Base-by-base conservation (phyloP, 2,113 vertebrate species). In the Struthio camelus region DNA sequence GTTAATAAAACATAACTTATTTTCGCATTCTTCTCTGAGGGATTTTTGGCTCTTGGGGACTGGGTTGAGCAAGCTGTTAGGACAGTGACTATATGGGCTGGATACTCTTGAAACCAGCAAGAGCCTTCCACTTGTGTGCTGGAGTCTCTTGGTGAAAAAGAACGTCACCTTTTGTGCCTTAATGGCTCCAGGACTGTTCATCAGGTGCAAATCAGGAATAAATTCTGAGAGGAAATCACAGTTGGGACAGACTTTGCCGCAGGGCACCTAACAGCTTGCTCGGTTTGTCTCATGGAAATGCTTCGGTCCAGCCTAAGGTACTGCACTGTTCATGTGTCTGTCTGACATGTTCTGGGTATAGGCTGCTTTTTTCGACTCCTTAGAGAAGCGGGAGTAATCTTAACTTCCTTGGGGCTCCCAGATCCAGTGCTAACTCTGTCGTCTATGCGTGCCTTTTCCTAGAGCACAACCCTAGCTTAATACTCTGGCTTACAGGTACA, bases 321-420 rank as follows among this genome's bases (percentile, higher is more conserved):
- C 56, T 24, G 7, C 38, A 11, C 20, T 24, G 66, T 58, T 72
- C 13, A 5, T 48, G 15, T 0, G 1, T 54, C 1, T 1, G 30
- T 62, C 11, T 87, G 75, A 85, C 11, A 7, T 30, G 23, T 59
- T 91, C 38, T 66, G 38, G 65, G 61, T 40, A 81, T n/a, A 40
- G 53, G 50, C 50, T 86, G 58, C 50, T 90, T 17, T 28, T 92
- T 86, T 53, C 85, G 2, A 4, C 38, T 83, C 79, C 30, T 66
- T 89, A 40, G 36, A 78, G 53, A 23, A 78, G 9, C 67, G 51
- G 27, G 53, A 88, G 80, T 72, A 44, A 7, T 34, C 64, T 65
- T 30, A 34, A 56, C 14, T 73, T 80, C 62, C 50, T 20, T 80
- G 42, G 34, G 20, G 32, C 44, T 85, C 15, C 46, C 27, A 81